Conservation (phyloP, 2,888 invertebrate genomes). For the Barypeithes pellucidus region DNA sequence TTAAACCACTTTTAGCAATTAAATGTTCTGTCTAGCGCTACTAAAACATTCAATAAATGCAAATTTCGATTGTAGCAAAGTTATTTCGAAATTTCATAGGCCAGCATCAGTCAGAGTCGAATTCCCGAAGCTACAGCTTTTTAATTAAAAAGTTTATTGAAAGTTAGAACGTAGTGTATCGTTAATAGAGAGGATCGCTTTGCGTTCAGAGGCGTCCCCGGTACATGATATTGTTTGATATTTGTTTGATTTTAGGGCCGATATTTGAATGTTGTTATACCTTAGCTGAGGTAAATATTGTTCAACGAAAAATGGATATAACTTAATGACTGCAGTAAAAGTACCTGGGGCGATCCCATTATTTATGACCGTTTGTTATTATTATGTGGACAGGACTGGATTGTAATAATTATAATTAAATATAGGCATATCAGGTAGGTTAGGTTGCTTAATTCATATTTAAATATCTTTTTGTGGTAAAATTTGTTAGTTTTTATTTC, state of each 20-base stretch:
- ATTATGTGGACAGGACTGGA: too few relatives aligned
- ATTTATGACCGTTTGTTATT: too few relatives aligned
- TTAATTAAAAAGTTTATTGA: conserved; percentile 43
- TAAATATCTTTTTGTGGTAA: too few relatives aligned
- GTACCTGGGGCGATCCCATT: too few relatives aligned
- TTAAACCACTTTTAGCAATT: conserved; percentile 52
- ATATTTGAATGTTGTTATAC: too few relatives aligned
- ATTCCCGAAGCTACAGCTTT: conserved; percentile 32
- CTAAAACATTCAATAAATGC: conserved; percentile 53
- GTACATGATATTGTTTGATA: neutral
- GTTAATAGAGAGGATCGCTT: conserved; percentile 32
- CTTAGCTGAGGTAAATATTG: too few relatives aligned
- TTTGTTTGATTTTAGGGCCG: neutral
- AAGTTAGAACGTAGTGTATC: conserved; percentile 28
- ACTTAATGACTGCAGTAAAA: too few relatives aligned
- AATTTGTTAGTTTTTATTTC: too few relatives aligned
- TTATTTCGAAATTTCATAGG: conserved; percentile 51
- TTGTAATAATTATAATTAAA: too few relatives aligned
- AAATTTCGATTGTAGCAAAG: conserved; percentile 50
- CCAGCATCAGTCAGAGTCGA: conserved; percentile 39
- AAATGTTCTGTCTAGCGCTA: conserved; percentile 41
- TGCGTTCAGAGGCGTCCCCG: conserved; percentile 3
- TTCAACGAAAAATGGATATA: too few relatives aligned
- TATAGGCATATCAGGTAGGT: too few relatives aligned
- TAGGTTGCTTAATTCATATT: too few relatives aligned